Evolutionary conservation across 1,140 invertebrate species (phyloP).

Genomic region (Eufriesea mexicana): DNA sequence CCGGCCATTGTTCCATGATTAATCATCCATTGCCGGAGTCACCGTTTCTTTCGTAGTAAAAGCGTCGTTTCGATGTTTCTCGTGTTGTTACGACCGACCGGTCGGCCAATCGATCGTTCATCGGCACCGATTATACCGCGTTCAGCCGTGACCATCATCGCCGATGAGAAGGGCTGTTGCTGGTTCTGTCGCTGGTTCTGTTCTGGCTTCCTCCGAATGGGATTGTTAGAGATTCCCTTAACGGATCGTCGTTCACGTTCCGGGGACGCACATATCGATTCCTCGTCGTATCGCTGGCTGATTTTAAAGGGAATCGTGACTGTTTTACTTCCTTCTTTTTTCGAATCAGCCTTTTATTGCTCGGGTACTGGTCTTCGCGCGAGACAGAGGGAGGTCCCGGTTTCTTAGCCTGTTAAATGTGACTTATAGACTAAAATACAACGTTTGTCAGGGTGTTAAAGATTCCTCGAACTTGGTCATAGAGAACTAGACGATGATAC

Average conservation of each 20-base stretch:
- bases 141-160: constrained; percentile 40
- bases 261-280: not conserved
- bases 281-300: not conserved
- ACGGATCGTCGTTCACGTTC: constrained; percentile 25
- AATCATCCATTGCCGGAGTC: constrained; percentile 74
- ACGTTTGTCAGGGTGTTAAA: no score
- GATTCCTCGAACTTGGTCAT: no score
- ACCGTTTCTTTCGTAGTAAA: constrained; percentile 59
- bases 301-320: constrained; percentile 13
- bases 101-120: constrained; percentile 49
- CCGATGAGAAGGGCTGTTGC: not conserved
- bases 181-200: not conserved
- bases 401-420: no score
- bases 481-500: no score
- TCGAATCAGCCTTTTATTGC: not conserved
- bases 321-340: not conserved
- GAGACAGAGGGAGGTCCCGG: no score
- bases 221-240: constrained; percentile 35
- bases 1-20: constrained; percentile 76
- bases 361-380: no score
- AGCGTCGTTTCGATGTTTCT: constrained; percentile 59
- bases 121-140: constrained; percentile 52
- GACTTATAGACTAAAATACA: no score
- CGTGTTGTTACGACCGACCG: constrained; percentile 40
- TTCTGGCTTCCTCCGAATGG: not conserved